Evolutionary conservation across 2,888 invertebrate genomes (phyloP).

Genomic region (Synergus umbraculus): DNA sequence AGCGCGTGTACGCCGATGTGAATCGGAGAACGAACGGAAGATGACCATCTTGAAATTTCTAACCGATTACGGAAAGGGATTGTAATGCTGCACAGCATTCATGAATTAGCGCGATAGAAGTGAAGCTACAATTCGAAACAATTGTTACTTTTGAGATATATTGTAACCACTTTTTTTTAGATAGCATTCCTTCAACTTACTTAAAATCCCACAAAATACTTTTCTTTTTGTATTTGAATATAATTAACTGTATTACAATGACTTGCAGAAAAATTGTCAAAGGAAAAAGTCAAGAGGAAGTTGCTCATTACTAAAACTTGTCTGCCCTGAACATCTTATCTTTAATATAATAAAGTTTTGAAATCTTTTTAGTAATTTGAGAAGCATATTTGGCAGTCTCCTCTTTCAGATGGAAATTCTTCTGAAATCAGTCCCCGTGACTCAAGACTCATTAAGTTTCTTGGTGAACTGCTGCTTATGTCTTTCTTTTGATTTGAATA

Average conservation of each 20-base stretch:
- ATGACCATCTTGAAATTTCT: not conserved
- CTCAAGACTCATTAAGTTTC: not conserved
- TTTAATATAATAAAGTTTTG: not conserved
- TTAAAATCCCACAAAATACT: too few species aligned
- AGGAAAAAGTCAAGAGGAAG: not conserved
- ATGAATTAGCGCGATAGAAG: too few species aligned
- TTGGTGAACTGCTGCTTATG: not conserved
- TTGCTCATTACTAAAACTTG: not conserved
- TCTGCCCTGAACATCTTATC: not conserved
- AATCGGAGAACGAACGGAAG: not conserved
- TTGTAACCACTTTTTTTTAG: too few species aligned
- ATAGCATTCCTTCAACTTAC: too few species aligned
- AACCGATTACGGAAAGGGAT: not conserved
- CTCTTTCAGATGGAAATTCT: constrained; percentile 12
- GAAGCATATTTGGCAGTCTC: not conserved
- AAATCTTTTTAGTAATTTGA: not conserved
- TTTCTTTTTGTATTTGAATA: too few species aligned
- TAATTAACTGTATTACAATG: not conserved
- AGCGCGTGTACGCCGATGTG: not conserved
- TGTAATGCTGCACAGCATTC: too few species aligned
- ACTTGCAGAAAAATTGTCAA: not conserved
- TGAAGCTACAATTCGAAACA: too few species aligned
- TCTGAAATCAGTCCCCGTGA: not conserved
- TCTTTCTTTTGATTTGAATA: constrained; percentile 8
- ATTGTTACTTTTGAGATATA: too few species aligned